phyloP scores from a whole-genome alignment of 2,888 invertebrate species.

The Noctua comes region DNA sequence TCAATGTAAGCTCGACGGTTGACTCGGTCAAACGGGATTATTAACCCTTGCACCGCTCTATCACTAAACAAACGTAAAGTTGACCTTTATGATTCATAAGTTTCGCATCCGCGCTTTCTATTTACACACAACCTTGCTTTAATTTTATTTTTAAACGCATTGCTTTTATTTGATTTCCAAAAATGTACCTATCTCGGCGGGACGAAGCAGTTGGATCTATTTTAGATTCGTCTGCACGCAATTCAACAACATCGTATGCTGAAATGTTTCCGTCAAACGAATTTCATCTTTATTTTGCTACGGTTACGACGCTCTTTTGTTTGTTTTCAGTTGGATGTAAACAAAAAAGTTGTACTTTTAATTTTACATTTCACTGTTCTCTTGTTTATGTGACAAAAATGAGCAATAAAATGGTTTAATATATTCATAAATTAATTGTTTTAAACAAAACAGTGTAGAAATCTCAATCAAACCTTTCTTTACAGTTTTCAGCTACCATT shows the following conservation, averaged over 20 bases:
- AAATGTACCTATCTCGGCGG: slow-evolving; percentile 88
- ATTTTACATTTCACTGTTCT: slow-evolving; percentile 66
- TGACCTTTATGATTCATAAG: slow-evolving; percentile 76
- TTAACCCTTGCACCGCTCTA: slow-evolving; percentile 63
- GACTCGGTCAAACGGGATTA: slow-evolving; percentile 63
- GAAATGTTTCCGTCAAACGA: slow-evolving; percentile 73
- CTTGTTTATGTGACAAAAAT: slow-evolving; percentile 72
- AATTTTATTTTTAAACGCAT: slow-evolving; percentile 82
- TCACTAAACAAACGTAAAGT: slow-evolving; percentile 71
- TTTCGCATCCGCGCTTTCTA: slow-evolving; percentile 74
- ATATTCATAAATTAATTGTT: slow-evolving; percentile 63
- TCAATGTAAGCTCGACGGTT: slow-evolving; percentile 57
- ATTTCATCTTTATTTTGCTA: slow-evolving; percentile 75
- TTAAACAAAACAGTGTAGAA: slow-evolving; percentile 35
- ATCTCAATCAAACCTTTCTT: slow-evolving; percentile 33
- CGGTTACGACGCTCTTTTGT: slow-evolving; percentile 69
- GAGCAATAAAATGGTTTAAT: slow-evolving; percentile 67
- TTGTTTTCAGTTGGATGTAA: slow-evolving; percentile 61
- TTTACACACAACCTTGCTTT: slow-evolving; percentile 83
- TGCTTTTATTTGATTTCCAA: slow-evolving; percentile 89
- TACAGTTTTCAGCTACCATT: slow-evolving; percentile 5
- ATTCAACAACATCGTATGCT: slow-evolving; percentile 82
- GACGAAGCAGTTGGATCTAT: slow-evolving; percentile 84
- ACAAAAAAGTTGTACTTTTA: slow-evolving; percentile 67
- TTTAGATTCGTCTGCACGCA: slow-evolving; percentile 79